phyloP scores from a whole-genome alignment of 92 coral and sea anemone genomes.

The Bergia puertoricense region DNA sequence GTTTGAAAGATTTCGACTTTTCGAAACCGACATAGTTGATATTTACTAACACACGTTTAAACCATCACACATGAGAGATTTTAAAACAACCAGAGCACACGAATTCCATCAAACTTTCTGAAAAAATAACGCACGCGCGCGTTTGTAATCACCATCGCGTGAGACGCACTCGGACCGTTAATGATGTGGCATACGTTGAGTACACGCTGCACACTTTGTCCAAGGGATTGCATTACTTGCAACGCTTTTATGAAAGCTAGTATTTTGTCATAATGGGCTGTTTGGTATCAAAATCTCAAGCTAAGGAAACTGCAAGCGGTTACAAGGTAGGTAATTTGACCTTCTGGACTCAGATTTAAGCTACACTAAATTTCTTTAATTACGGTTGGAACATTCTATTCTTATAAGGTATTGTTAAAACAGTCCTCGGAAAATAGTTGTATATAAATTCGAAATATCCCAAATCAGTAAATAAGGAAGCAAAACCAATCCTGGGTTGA shows the following conservation, averaged over 20 bases:
- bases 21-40: too few species aligned
- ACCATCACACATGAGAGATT: too few species aligned
- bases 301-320: background rate
- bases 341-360: background rate
- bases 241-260: background rate
- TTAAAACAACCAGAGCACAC: too few species aligned
- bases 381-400: too few species aligned
- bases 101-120: background rate
- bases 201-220: background rate
- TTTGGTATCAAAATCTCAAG: background rate
- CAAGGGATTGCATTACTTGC: background rate
- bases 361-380: background rate
- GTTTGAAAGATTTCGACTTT: too few species aligned
- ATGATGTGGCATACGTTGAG: background rate
- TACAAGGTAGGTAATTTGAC: background rate
- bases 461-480: background rate
- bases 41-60: too few species aligned
- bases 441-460: background rate
- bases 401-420: background rate
- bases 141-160: background rate
- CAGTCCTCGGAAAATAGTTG: background rate
- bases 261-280: constrained; percentile 18
- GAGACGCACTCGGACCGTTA: constrained; percentile 27
- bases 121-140: constrained; percentile 12
- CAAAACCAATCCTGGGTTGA: background rate